Percentiles rank a stretch among this genome's conserved stretches.
phyloP scores from a whole-genome alignment of 2,113 vertebrate genomes.

The Spea multiplicata region DNA sequence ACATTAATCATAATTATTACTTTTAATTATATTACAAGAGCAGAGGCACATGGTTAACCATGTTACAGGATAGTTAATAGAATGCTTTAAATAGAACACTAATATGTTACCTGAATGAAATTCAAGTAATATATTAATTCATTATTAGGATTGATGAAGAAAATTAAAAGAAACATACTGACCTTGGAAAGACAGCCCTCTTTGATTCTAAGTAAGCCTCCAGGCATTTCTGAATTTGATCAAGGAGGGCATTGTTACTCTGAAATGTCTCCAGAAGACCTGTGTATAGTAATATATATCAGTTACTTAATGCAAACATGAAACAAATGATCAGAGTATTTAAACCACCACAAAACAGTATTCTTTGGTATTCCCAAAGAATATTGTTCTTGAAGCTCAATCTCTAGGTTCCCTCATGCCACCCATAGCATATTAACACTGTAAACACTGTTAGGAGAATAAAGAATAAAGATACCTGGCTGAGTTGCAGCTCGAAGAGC shows the following conservation, averaged over 20 bases:
- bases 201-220: slow-evolving; percentile 84
- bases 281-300: slow-evolving; percentile 48
- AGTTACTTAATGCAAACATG: too few species aligned
- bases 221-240: slow-evolving; percentile 83
- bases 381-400: too few species aligned
- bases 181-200: slow-evolving; percentile 79
- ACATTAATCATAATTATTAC: too few species aligned
- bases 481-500: slow-evolving; percentile 70
- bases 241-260: slow-evolving; percentile 77
- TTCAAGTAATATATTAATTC: neutral
- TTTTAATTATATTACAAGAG: neutral
- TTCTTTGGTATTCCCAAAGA: too few species aligned
- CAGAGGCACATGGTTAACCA: neutral
- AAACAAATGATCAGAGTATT: too few species aligned
- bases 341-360: too few species aligned
- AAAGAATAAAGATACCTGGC: slow-evolving; percentile 62
- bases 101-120: neutral
- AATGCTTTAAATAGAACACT: neutral
- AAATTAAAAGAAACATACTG: slow-evolving; percentile 49
- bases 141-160: neutral
- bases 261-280: slow-evolving; percentile 79
- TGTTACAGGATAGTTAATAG: too few species aligned
- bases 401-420: too few species aligned
- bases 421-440: too few species aligned
- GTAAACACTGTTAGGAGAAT: too few species aligned